Percentiles rank a stretch among this genome's conserved stretches.
Conservation (phyloP, 2,797 vertebrate species). For the Alcedo quadribrachys region DNA sequence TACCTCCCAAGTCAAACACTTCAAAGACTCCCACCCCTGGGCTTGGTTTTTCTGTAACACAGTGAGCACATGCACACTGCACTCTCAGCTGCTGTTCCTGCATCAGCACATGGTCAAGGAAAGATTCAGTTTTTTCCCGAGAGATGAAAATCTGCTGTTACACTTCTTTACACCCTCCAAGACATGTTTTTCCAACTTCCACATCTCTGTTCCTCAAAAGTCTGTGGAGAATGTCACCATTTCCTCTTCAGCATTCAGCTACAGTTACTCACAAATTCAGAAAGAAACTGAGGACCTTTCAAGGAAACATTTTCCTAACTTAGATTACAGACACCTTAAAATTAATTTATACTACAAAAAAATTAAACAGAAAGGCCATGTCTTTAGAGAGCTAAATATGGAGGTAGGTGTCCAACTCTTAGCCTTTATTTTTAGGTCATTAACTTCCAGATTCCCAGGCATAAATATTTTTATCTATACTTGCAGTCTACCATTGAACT, state of each 20-base stretch:
- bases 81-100: conserved; percentile 24
- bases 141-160: conserved; percentile 32
- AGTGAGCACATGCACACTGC: not conserved
- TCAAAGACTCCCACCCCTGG: not conserved
- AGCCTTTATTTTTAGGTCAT: not conserved
- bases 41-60: not conserved
- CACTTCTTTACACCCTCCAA: not conserved
- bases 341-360: not conserved
- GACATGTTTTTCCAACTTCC: not conserved
- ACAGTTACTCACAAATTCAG: not conserved
- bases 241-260: not conserved
- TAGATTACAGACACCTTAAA: not conserved
- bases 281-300: not conserved
- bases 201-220: not conserved
- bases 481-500: not conserved
- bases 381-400: not conserved
- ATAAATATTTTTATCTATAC: not conserved
- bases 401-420: not conserved
- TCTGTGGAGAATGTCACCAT: not conserved
- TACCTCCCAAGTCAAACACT: not conserved
- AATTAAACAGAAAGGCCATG: not conserved
- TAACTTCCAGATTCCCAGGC: not conserved
- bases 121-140: not conserved
- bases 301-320: conserved; percentile 3
- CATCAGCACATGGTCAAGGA: not conserved